These are phyloP conservation scores for Lithodes maja DNA, from an alignment of 2,888 invertebrate genomes.

Conservation along the genomic window DNA sequence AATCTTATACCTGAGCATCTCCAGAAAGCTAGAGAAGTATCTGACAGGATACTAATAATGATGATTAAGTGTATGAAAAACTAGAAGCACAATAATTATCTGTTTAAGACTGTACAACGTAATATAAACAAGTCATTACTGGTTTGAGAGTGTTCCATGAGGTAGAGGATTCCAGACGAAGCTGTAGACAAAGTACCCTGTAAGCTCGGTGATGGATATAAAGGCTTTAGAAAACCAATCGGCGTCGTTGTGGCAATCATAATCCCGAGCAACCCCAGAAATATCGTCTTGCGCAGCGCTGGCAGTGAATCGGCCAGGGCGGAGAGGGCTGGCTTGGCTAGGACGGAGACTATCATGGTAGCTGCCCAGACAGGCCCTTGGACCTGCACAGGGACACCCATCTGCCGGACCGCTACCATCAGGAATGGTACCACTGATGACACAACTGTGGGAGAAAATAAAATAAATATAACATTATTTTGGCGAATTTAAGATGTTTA, in stretches of 20 bases:
- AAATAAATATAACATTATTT: not conserved
- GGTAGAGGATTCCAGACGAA: not conserved
- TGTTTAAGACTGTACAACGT: too few species aligned
- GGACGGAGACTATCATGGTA: constrained; percentile 20
- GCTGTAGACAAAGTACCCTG: not conserved
- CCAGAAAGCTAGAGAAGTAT: too few species aligned
- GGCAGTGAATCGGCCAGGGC: constrained; percentile 31
- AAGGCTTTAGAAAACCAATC: constrained; percentile 14
- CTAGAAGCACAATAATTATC: too few species aligned
- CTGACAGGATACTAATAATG: too few species aligned
- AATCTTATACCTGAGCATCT: too few species aligned
- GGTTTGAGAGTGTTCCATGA: not conserved
- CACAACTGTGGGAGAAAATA: not conserved
- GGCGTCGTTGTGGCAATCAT: constrained; percentile 21
- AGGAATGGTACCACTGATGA: constrained; percentile 46
- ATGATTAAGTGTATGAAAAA: too few species aligned
- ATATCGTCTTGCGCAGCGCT: constrained; percentile 17
- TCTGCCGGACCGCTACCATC: constrained; percentile 56
- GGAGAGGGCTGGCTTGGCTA: constrained; percentile 36
- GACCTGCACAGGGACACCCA: constrained; percentile 49
- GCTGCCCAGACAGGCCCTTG: constrained; percentile 42
- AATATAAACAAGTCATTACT: too few species aligned
- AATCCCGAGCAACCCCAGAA: not conserved
- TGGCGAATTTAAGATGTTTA: too few species aligned
- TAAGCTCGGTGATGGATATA: not conserved